Evolutionary conservation across 2,797 vertebrate species (phyloP).

Genomic region (Anniella stebbinsi): DNA sequence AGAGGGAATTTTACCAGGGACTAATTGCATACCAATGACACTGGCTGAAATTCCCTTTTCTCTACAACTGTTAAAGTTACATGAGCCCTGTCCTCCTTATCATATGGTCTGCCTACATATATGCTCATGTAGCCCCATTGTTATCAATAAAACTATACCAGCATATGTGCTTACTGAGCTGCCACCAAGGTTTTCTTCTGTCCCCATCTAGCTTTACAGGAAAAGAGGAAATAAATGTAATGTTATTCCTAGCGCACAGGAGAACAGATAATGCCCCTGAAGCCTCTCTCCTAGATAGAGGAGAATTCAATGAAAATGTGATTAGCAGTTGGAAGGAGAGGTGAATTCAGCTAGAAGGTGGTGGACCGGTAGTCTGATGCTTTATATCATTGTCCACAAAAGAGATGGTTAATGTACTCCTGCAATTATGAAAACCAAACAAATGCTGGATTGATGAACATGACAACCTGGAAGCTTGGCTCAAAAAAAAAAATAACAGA

Average conservation of each 20-base stretch:
- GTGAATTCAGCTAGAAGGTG: neutral
- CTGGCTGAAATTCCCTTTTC: too few species aligned
- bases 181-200: neutral
- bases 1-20: too few species aligned
- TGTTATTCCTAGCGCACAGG: accelerated
- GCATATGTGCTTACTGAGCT: neutral
- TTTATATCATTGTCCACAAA: neutral
- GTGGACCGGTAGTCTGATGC: neutral
- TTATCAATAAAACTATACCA: neutral
- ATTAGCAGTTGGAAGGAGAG: slow-evolving; percentile 22
- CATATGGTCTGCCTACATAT: too few species aligned
- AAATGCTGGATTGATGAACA: neutral
- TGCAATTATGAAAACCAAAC: slow-evolving; percentile 28
- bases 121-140: neutral
- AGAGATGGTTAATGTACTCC: slow-evolving; percentile 2
- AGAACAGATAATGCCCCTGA: slow-evolving; percentile 6
- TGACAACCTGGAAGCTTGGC: neutral
- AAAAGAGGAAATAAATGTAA: neutral
- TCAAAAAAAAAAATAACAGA: neutral
- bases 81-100: too few species aligned
- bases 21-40: too few species aligned
- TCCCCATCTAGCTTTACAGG: neutral
- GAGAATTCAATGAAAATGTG: neutral
- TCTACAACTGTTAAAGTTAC: too few species aligned
- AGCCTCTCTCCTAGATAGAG: neutral